Conservation (phyloP, 2,888 invertebrate species). For the Nematopogon swammerdamellus region DNA sequence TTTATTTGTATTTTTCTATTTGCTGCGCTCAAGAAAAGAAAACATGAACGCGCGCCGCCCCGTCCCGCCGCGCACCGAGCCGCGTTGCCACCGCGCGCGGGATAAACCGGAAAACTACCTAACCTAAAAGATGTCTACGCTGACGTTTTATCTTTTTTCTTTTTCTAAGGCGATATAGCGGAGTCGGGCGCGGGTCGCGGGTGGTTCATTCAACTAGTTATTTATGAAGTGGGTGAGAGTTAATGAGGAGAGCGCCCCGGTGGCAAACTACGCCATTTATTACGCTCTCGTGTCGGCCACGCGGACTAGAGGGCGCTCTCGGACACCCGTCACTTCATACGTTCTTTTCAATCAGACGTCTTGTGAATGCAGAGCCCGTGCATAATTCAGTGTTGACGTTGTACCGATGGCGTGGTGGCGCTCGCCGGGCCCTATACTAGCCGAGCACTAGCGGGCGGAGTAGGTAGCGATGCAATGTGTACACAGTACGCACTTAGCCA, state of each 20-base stretch:
- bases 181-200: slow-evolving; percentile 19
- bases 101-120: not conserved
- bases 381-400: slow-evolving; percentile 29
- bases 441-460: not conserved
- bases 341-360: slow-evolving; percentile 42
- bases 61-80: no score
- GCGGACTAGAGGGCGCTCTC: slow-evolving; percentile 12
- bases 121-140: not conserved
- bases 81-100: no score
- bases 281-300: slow-evolving; percentile 47
- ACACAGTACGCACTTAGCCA: not conserved
- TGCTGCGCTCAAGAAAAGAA: not conserved
- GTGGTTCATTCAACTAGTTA: slow-evolving; percentile 16
- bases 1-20: not conserved
- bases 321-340: slow-evolving; percentile 19
- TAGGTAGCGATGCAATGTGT: not conserved
- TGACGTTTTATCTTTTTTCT: not conserved
- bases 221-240: slow-evolving; percentile 39
- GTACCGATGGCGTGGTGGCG: slow-evolving; percentile 21
- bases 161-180: not conserved
- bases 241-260: slow-evolving; percentile 44
- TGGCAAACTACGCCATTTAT: slow-evolving; percentile 41
- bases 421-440: slow-evolving; percentile 28
- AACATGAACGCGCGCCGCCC: not conserved
- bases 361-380: slow-evolving; percentile 21